Evolutionary conservation across 1,140 invertebrate species (phyloP).

Genomic region (Manduca sexta): DNA sequence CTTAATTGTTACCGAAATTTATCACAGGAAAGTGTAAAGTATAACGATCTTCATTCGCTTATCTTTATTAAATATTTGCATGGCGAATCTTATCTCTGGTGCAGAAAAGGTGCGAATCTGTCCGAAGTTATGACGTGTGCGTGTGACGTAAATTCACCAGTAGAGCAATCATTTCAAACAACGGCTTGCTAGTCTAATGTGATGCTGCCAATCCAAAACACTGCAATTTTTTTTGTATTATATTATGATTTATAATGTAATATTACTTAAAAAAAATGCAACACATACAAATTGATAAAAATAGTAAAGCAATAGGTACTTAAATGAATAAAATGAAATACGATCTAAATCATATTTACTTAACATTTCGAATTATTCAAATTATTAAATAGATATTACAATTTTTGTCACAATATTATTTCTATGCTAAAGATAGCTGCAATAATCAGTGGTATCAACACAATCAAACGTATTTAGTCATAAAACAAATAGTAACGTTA

Average conservation of each 20-base stretch:
- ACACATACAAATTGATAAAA: no score
- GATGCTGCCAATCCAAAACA: no score
- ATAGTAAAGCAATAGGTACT: no score
- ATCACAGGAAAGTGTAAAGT: constrained; percentile 61
- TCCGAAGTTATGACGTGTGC: constrained; percentile 43
- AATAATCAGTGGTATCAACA: background rate
- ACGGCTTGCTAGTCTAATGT: no score
- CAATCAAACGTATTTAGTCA: constrained; percentile 23
- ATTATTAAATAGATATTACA: background rate
- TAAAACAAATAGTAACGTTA: constrained; percentile 28
- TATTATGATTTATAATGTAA: no score
- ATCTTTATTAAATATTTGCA: constrained; percentile 56
- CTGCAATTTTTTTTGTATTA: no score
- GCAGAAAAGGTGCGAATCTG: constrained; percentile 46
- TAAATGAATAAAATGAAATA: no score
- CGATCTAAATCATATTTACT: no score
- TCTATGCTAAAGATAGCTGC: background rate
- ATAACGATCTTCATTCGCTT: constrained; percentile 57
- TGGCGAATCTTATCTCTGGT: constrained; percentile 48
- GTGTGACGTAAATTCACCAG: constrained; percentile 35
- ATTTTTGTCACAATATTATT: background rate
- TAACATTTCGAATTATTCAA: no score
- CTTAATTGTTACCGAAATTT: constrained; percentile 42
- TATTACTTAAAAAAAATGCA: no score
- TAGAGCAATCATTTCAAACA: no score